phyloP scores from a whole-genome alignment of 2,888 invertebrate genomes.

The Atethmia centrago region DNA sequence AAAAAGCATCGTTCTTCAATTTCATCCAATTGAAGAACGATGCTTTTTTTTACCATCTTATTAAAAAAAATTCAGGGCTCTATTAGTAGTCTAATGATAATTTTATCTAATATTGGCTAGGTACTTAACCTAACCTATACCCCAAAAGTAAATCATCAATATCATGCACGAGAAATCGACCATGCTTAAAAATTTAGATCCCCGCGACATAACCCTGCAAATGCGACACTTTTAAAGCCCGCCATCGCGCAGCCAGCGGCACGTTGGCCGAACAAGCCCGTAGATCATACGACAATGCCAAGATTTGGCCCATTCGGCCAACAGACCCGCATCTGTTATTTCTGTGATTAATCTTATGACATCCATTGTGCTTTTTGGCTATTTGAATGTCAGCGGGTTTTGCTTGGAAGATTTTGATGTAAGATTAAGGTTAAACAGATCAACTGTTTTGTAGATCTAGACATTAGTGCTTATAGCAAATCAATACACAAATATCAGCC shows the following conservation, averaged over 20 bases:
- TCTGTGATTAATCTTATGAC: slow-evolving; percentile 54
- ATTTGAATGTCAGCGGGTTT: slow-evolving; percentile 52
- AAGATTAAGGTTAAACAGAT: slow-evolving; percentile 20
- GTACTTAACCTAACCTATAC: neutral
- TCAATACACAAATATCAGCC: neutral
- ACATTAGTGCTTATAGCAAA: neutral
- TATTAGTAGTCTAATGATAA: too few species aligned
- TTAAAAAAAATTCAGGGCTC: too few species aligned
- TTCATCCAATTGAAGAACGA: too few species aligned
- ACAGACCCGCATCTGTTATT: slow-evolving; percentile 58
- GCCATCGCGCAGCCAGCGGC: slow-evolving; percentile 42
- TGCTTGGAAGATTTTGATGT: slow-evolving; percentile 16
- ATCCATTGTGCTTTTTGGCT: slow-evolving; percentile 52
- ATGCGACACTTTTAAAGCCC: slow-evolving; percentile 27
- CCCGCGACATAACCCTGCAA: slow-evolving; percentile 18
- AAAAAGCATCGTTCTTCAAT: too few species aligned
- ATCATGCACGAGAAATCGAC: slow-evolving; percentile 5
- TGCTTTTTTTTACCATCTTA: too few species aligned
- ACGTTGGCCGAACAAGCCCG: slow-evolving; percentile 39
- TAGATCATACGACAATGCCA: slow-evolving; percentile 59
- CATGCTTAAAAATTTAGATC: neutral
- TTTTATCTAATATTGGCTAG: neutral
- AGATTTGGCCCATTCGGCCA: slow-evolving; percentile 43
- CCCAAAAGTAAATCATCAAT: neutral
- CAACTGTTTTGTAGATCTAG: neutral